phyloP scores from a whole-genome alignment of 2,113 vertebrate species.

The Cacatua alba region DNA sequence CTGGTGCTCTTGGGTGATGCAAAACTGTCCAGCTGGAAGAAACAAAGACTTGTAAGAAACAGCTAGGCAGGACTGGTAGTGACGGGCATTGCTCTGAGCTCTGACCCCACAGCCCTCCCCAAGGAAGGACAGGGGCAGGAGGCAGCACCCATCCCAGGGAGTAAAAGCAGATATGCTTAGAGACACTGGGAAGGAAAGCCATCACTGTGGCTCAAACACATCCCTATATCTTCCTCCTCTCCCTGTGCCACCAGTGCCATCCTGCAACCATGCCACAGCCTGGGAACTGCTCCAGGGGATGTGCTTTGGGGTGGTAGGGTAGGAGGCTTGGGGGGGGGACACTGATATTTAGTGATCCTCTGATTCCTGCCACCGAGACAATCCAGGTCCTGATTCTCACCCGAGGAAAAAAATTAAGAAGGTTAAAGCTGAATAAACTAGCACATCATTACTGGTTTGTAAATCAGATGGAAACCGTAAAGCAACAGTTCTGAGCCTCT shows the following conservation, averaged over 20 bases:
- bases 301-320: not conserved
- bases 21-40: not conserved
- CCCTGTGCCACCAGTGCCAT: not conserved
- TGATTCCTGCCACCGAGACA: not conserved
- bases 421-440: not conserved
- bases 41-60: not conserved
- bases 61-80: not conserved
- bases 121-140: rapidly evolving
- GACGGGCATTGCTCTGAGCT: not conserved
- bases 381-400: not conserved
- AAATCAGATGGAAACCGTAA: not conserved
- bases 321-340: rapidly evolving
- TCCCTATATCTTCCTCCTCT: too few species aligned
- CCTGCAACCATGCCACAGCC: not conserved
- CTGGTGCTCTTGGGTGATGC: not conserved
- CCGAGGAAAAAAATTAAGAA: not conserved
- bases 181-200: not conserved
- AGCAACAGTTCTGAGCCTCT: not conserved
- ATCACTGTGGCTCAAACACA: not conserved
- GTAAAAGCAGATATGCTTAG: not conserved
- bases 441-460: not conserved
- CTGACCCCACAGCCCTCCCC: rapidly evolving
- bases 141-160: not conserved
- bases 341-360: too few species aligned
- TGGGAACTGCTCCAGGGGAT: not conserved